phyloP scores from a whole-genome alignment of 35 echinoderm and acorn worm species.

The Heliocidaris tuberculata region DNA sequence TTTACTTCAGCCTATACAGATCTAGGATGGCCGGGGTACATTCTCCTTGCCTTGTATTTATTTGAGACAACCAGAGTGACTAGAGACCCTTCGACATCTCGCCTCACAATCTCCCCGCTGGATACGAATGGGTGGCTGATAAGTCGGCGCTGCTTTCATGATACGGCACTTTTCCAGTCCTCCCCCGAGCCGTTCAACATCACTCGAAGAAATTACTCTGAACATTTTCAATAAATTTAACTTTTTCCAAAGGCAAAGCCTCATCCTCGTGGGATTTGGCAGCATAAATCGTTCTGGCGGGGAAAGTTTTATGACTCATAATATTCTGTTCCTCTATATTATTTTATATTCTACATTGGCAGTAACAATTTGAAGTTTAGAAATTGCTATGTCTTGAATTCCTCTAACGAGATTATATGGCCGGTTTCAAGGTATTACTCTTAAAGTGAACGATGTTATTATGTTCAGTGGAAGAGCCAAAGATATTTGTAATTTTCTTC shows the following conservation, averaged over 20 bases:
- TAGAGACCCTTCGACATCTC: neutral
- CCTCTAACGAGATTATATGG: neutral
- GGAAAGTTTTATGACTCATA: constrained; percentile 3
- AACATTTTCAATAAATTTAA: constrained; percentile 14
- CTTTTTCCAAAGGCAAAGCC: constrained; percentile 6
- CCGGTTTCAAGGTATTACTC: neutral
- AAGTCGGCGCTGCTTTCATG: constrained; percentile 7
- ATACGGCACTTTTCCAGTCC: neutral
- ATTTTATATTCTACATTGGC: neutral
- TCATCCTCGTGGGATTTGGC: neutral
- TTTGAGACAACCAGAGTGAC: neutral
- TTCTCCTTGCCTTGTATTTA: neutral
- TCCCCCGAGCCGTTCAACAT: constrained; percentile 13
- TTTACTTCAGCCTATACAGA: no score
- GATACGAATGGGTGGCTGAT: constrained; percentile 15
- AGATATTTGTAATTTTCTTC: neutral
- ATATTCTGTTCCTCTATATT: constrained; percentile 1
- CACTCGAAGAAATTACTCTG: neutral
- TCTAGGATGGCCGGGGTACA: neutral
- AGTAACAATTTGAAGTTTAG: neutral
- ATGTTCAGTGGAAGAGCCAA: neutral
- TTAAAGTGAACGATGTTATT: neutral
- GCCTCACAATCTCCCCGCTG: neutral
- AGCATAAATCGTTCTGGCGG: neutral
- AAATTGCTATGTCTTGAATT: neutral